phyloP scores from a whole-genome alignment of 2,797 vertebrate genomes.

The Synaphobranchus kaupii region DNA sequence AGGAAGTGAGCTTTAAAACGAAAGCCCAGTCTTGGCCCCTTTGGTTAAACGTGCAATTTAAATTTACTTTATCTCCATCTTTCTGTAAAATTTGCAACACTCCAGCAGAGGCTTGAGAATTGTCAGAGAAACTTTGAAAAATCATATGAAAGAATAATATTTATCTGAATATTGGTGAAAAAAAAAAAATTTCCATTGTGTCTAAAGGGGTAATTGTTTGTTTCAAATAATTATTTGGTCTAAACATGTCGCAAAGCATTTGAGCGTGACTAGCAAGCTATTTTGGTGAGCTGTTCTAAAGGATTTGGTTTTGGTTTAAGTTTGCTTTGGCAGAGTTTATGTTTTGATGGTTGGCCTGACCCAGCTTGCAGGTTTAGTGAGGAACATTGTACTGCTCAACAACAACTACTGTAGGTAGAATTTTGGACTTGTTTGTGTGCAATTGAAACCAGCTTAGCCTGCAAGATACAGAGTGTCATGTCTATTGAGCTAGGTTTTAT shows the following conservation, averaged over 20 bases:
- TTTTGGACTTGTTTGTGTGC: not conserved
- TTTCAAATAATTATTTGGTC: not conserved
- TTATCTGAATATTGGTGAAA: not conserved
- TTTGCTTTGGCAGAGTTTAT: not conserved
- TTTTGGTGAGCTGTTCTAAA: not conserved
- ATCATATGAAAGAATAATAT: too few relatives aligned
- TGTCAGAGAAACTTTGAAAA: not conserved
- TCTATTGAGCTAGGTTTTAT: too few relatives aligned
- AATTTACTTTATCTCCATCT: not conserved
- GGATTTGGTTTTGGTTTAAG: not conserved
- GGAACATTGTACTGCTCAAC: not conserved
- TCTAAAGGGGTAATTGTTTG: not conserved
- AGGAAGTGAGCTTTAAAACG: too few relatives aligned
- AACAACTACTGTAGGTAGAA: too few relatives aligned
- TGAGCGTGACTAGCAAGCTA: not conserved
- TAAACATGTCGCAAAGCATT: not conserved
- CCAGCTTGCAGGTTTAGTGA: not conserved
- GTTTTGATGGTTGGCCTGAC: not conserved
- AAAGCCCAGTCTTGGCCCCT: too few relatives aligned
- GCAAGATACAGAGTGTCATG: too few relatives aligned
- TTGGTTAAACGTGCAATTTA: not conserved
- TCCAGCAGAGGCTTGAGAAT: not conserved
- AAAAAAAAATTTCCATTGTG: not conserved
- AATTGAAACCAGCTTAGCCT: not conserved
- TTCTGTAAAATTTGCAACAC: not conserved